Conservation (phyloP, 2,888 invertebrate species). For the Lordiphosa fenestrarum region DNA sequence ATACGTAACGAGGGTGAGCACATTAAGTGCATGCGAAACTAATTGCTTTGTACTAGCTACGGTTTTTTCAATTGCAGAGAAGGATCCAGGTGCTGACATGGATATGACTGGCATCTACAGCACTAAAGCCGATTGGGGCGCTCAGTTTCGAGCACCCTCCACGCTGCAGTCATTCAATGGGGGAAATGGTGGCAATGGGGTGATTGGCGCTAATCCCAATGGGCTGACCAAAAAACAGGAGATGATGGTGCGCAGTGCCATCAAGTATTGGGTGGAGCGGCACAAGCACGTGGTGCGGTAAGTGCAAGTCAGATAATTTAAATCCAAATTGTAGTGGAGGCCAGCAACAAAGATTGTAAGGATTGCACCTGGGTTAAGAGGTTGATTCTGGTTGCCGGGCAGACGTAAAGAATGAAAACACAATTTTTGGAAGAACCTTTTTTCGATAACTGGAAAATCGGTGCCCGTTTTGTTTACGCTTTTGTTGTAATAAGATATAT, state of each 20-base stretch:
- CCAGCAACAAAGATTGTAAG: no score
- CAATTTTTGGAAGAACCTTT: no score
- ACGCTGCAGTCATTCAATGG: conserved; percentile 84
- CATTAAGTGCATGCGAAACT: not conserved
- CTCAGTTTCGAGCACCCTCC: conserved; percentile 86
- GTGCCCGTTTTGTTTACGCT: no score
- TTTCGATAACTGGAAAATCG: no score
- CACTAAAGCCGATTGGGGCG: conserved; percentile 89
- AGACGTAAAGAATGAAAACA: no score
- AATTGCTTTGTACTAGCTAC: conserved; percentile 9
- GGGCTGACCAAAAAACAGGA: conserved; percentile 91
- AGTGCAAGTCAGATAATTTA: conserved; percentile 49
- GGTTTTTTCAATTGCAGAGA: conserved; percentile 64
- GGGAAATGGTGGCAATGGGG: conserved; percentile 63
- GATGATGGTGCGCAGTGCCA: conserved; percentile 90
- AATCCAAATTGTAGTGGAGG: conserved; percentile 11
- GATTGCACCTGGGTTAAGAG: no score
- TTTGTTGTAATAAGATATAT: no score
- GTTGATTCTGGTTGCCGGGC: no score
- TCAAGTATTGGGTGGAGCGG: conserved; percentile 94
- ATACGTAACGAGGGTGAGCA: conserved; percentile 78
- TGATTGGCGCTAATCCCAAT: conserved; percentile 85
- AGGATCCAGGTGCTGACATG: conserved; percentile 83
- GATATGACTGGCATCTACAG: conserved; percentile 89
- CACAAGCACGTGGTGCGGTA: conserved; percentile 94